Base-by-base conservation (phyloP, 2,113 vertebrate genomes). In the Phyllopteryx taeniolatus region DNA sequence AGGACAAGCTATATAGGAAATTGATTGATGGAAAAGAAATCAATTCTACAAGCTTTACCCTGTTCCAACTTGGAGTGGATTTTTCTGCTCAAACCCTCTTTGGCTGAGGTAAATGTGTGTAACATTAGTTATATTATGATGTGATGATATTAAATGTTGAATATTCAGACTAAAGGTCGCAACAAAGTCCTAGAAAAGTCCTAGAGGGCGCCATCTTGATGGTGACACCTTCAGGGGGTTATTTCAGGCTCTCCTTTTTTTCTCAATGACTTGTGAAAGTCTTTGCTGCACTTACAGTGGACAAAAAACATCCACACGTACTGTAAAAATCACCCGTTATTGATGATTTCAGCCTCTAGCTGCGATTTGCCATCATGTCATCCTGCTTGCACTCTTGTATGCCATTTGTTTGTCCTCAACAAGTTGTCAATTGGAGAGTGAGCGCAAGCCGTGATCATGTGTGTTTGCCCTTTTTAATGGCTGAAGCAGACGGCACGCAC, bases 161-260 rank as follows among this genome's bases (percentile, higher is more conserved):
- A 43, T 33, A 13, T 22, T 20, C 20, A 44, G 42, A 20, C 39
- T 13, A 44, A 65, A 65, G 63, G 63, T 65, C 63, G 43, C 20
- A 64, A 64, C 62, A 49, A 63, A 44, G 63, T 44, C 63, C n/a
- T 44, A 27, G 42, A 42, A 43, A 65, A 44, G 64, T 66, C 39
- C 22, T 8, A 3, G 11, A 44, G 12, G 43, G 44, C 22, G 64
- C 44, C 44, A 47, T 47, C 22, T 66, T 66, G 64, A 44, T 47
- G 39, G 11, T n/a, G 15, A 47, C 62, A 44, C 42, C 62, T 65
- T 65, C 20, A 22, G 42, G 44, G 8, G 64, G 43, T 66, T 66
- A 47, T 66, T 66, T 66, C 44, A 17, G 64, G 64, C 22, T 27
- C n/a, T 14, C 20, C 17, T 39, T 44, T 14, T n/a, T 22, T 65